Evolutionary conservation across 1,140 invertebrate species (phyloP), one percentile per base, ranked within the genome.

Genomic region (Drosophila prosaltans): DNA sequence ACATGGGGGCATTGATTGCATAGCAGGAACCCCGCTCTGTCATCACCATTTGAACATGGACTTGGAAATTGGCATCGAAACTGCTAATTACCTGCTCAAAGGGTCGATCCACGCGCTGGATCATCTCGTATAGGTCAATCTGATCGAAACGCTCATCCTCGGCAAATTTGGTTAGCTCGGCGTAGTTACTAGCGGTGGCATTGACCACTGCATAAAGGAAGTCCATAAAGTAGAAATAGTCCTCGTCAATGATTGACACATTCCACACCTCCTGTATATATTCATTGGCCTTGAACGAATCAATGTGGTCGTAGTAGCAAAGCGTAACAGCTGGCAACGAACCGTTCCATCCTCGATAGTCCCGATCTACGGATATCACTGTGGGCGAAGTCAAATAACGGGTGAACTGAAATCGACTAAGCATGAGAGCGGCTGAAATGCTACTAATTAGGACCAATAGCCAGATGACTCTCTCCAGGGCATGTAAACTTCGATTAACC

Each of bases 281-380:
- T 48, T 91, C 81, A 26, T 92, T 90, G 32, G 91, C 90, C 66
- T 83, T 84, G 11, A 78, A 75, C 11, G 92, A 78, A 71, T 94
- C 91, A 1, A 92, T 89, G 84, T 93, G 93, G 39, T 93, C 91
- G 9, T 93, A 81, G 36, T 94, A 93, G 72, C 94, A 94, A 6
- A 94, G 66, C 0, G 95, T 94, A 5, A 94, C 92, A 0, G 94
- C 93, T 4, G 95, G 95, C 81, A 95, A 93, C 0, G 94, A 93
- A 16, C 95, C 94, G 69, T 95, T 94, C 95, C 95, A 95, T 16
- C 94, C 93, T 28, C 94, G 94, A 74, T 95, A 94, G 71, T 95
- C 94, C 51, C 94, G 93, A 80, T 95, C 95, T 71, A 95, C 94
- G 0, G 94, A 95, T 64, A 95, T 94, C 1, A 95, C 95, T 0